Percentiles rank a stretch among this genome's conserved stretches.
Conservation (phyloP, 2,888 invertebrate genomes). For the Bruchidius siliquastri region DNA sequence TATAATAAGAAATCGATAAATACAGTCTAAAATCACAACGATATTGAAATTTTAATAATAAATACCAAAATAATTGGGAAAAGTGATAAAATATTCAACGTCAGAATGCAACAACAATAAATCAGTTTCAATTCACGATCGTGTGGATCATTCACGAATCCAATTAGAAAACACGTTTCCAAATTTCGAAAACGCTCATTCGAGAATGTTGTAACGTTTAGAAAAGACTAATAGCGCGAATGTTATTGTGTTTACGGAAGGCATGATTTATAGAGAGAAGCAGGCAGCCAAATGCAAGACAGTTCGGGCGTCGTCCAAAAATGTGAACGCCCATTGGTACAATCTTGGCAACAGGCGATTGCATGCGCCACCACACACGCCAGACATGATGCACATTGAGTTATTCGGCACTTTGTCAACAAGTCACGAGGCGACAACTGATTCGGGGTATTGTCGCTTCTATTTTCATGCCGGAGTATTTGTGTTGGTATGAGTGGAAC, state of each 20-base stretch:
- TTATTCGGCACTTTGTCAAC: background rate
- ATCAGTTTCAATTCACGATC: background rate
- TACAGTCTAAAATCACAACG: no score
- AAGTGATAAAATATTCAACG: no score
- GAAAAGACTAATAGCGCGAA: background rate
- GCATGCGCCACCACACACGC: background rate
- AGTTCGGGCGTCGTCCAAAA: background rate
- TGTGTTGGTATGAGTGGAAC: background rate
- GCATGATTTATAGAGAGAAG: background rate
- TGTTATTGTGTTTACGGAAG: background rate
- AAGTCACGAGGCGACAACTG: background rate
- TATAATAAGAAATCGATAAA: no score
- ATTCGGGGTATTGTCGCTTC: background rate
- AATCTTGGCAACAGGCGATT: background rate
- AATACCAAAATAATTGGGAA: no score
- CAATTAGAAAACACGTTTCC: background rate
- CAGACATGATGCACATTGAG: background rate
- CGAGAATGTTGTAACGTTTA: background rate
- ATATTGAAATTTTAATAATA: no score
- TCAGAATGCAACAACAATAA: no score
- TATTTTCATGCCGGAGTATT: background rate
- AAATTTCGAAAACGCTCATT: background rate
- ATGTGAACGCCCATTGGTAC: background rate
- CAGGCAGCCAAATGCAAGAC: background rate
- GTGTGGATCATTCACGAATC: background rate